These are phyloP conservation scores for Corvus cornix DNA, from an alignment of 2,113 vertebrate species.

Conservation along the genomic window DNA sequence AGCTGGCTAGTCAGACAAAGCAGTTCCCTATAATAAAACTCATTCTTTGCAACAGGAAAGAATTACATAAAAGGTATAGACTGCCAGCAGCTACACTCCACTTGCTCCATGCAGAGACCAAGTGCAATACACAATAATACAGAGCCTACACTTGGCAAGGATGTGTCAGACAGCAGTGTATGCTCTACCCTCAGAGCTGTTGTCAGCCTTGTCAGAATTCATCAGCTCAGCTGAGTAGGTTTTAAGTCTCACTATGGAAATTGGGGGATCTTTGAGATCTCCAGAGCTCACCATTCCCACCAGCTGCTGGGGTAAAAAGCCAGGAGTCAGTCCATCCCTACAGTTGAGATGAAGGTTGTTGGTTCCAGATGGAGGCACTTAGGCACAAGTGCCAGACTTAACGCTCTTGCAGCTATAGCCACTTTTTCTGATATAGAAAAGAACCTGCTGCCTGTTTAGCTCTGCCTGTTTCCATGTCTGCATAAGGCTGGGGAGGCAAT, in stretches of 20 bases:
- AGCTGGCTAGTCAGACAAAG: not conserved
- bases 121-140: not conserved
- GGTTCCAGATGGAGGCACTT: not conserved
- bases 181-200: not conserved
- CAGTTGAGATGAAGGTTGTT: accelerated
- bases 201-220: not conserved
- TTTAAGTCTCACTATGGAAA: not conserved
- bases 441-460: not conserved
- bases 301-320: not conserved
- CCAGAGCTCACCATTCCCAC: not conserved
- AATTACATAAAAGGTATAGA: not conserved
- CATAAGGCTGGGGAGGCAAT: not conserved
- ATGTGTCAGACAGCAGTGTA: not conserved
- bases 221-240: not conserved
- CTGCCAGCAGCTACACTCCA: not conserved
- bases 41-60: not conserved
- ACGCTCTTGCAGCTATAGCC: not conserved
- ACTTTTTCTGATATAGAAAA: not conserved
- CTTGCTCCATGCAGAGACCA: not conserved
- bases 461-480: not conserved
- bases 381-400: not conserved
- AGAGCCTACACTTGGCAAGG: not conserved
- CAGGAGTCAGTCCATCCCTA: not conserved
- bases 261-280: not conserved
- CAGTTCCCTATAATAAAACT: not conserved